Percentiles rank a stretch among this genome's conserved stretches.
Evolutionary conservation across 2,888 invertebrate species (phyloP).

Genomic region (Ectobius pallidus): DNA sequence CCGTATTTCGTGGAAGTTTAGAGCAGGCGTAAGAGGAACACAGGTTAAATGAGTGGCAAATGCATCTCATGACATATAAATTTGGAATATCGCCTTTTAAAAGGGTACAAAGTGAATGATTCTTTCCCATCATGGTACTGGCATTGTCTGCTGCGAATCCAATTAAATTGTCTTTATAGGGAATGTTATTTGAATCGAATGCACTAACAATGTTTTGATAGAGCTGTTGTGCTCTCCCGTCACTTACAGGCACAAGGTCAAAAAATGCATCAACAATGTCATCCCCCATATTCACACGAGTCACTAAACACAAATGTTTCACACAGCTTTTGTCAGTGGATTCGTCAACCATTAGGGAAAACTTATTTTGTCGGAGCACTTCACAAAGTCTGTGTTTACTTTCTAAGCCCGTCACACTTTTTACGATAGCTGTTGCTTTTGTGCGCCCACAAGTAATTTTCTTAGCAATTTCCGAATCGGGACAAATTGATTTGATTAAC

Average conservation of each 20-base stretch:
- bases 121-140: background rate
- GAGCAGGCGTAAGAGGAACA: background rate
- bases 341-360: constrained; percentile 47
- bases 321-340: constrained; percentile 46
- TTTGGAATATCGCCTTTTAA: background rate
- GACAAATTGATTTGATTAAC: constrained; percentile 43
- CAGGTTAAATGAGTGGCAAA: background rate
- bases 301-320: constrained; percentile 18
- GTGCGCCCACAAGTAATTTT: constrained; percentile 43
- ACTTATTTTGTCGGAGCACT: constrained; percentile 40
- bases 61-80: background rate
- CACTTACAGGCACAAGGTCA: constrained; percentile 45
- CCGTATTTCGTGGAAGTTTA: background rate
- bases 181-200: too few relatives aligned
- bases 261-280: constrained; percentile 42
- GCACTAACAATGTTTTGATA: too few relatives aligned
- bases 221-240: constrained; percentile 45
- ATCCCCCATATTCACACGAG: background rate
- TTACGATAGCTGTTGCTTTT: constrained; percentile 44
- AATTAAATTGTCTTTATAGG: background rate
- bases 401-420: constrained; percentile 43
- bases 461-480: constrained; percentile 46
- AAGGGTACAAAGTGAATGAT: background rate
- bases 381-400: constrained; percentile 41
- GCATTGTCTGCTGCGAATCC: background rate